These are phyloP conservation scores for Takifugu bimaculatus DNA, from an alignment of 2,113 vertebrate species.

Conservation along the genomic window DNA sequence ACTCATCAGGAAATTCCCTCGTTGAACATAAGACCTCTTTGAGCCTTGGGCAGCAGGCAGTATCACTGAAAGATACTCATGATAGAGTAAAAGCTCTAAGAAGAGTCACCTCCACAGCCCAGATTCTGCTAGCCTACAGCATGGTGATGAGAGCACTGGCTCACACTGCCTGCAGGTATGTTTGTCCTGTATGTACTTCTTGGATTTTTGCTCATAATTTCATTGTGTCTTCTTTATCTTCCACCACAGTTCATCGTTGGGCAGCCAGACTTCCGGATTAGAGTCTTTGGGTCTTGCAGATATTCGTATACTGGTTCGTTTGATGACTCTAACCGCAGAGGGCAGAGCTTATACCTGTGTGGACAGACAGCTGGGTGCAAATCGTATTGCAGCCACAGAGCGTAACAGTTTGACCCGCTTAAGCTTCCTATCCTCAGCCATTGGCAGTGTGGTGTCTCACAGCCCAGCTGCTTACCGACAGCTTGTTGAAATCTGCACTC, in stretches of 20 bases:
- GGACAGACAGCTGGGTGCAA: constrained; percentile 48
- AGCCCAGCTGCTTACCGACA: constrained; percentile 72
- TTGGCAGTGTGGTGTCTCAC: constrained; percentile 75
- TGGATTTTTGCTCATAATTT: background rate
- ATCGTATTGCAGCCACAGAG: constrained; percentile 41
- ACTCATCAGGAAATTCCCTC: constrained; percentile 42
- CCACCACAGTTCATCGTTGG: constrained; percentile 57
- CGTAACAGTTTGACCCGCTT: constrained; percentile 67
- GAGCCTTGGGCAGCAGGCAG: constrained; percentile 77
- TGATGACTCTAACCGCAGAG: constrained; percentile 77
- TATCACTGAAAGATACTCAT: constrained; percentile 71
- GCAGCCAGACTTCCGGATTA: constrained; percentile 72
- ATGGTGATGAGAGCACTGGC: constrained; percentile 79
- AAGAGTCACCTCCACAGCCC: constrained; percentile 74
- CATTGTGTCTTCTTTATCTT: constrained; percentile 2
- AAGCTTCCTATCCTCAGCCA: constrained; percentile 76
- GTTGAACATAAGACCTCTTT: constrained; percentile 64
- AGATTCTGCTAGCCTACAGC: constrained; percentile 79
- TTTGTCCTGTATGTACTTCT: background rate
- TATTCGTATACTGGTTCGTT: constrained; percentile 76
- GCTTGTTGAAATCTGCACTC: constrained; percentile 80
- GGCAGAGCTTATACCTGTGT: constrained; percentile 69
- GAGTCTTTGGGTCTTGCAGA: constrained; percentile 79
- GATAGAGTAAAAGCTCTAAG: constrained; percentile 77
- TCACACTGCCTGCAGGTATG: constrained; percentile 73